Conservation (phyloP, 2,797 vertebrate genomes). For the Amblyraja radiata region DNA sequence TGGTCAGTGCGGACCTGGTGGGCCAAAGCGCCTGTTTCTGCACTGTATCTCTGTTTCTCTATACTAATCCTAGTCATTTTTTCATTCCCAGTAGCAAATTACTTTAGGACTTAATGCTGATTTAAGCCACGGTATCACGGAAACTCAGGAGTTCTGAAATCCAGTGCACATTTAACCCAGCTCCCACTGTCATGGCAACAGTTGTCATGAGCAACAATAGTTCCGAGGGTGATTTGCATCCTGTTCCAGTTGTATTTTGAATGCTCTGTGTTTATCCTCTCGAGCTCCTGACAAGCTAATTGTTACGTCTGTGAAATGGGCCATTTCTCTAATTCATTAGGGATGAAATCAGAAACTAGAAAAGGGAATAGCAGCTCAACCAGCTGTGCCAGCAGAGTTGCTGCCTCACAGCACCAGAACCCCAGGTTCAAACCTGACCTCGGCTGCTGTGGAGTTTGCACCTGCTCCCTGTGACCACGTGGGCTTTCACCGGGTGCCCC, state of each 20-base stretch:
- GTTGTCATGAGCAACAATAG: background rate
- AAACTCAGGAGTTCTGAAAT: background rate
- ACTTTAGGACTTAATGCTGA: background rate
- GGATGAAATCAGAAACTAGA: background rate
- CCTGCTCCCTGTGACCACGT: too few relatives aligned
- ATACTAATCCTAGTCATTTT: background rate
- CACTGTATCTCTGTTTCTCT: too few relatives aligned
- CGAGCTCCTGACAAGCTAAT: conserved; percentile 17
- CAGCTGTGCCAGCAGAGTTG: too few relatives aligned
- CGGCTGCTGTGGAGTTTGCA: too few relatives aligned
- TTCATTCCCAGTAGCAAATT: background rate
- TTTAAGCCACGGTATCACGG: background rate
- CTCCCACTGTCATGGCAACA: conserved; percentile 5
- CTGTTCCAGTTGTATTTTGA: background rate
- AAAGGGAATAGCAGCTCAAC: background rate
- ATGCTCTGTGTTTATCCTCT: background rate
- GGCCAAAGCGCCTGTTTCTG: too few relatives aligned
- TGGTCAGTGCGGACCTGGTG: too few relatives aligned
- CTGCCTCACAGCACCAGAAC: too few relatives aligned
- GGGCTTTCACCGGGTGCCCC: too few relatives aligned
- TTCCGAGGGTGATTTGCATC: background rate
- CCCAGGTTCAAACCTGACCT: too few relatives aligned
- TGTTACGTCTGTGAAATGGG: background rate
- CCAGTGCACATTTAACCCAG: background rate
- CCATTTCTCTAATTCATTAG: background rate